phyloP scores from a whole-genome alignment of 2,888 invertebrate species.

The Agapetus fuscipes region DNA sequence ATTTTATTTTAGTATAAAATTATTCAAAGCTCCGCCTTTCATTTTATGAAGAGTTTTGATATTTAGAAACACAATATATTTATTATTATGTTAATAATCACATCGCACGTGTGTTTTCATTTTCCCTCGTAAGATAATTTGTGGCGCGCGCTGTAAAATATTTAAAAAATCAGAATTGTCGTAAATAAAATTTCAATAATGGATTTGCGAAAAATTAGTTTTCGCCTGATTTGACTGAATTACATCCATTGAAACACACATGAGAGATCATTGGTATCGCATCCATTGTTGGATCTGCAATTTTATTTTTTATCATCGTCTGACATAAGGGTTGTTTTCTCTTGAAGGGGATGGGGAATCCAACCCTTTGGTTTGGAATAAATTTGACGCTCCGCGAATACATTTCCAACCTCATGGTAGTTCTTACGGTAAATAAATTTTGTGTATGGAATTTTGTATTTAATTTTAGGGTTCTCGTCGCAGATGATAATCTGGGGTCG shows the following conservation, averaged over 20 bases:
- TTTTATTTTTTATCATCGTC: neutral
- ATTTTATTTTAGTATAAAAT: too few relatives aligned
- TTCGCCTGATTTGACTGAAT: slow-evolving; percentile 10
- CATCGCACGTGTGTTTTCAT: too few relatives aligned
- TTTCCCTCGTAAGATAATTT: too few relatives aligned
- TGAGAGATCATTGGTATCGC: slow-evolving; percentile 3
- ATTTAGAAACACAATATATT: too few relatives aligned
- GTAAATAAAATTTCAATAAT: too few relatives aligned
- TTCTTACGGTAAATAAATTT: slow-evolving; percentile 22
- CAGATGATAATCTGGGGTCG: slow-evolving; percentile 14
- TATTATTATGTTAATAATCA: too few relatives aligned
- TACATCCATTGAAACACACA: slow-evolving; percentile 5
- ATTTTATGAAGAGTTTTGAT: too few relatives aligned
- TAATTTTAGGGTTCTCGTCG: slow-evolving; percentile 10
- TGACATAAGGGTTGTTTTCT: slow-evolving; percentile 1
- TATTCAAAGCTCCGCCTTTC: too few relatives aligned
- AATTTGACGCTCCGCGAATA: slow-evolving; percentile 13
- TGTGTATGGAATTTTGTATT: slow-evolving; percentile 11
- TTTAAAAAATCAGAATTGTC: too few relatives aligned
- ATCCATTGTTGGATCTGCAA: neutral
- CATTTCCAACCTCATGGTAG: slow-evolving; percentile 18
- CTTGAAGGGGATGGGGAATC: neutral
- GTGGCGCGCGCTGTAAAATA: too few relatives aligned
- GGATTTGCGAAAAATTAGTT: slow-evolving; percentile 6
- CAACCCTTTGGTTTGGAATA: slow-evolving; percentile 13